phyloP scores from a whole-genome alignment of 2,888 invertebrate species.

The Ophraella communa region DNA sequence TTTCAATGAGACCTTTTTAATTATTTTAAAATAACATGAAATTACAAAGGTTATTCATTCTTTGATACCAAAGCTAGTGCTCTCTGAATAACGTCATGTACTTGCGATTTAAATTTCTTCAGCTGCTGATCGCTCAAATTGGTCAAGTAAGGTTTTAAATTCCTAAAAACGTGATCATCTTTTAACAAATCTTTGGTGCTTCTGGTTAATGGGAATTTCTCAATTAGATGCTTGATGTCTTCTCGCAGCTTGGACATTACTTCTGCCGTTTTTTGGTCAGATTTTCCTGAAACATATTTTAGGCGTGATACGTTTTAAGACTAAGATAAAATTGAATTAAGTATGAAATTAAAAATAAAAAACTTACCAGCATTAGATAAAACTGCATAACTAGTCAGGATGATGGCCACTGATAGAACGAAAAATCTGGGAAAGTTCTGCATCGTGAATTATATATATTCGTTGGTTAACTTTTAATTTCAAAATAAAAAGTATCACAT shows the following conservation, averaged over 20 bases:
- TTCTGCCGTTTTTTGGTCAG: background rate
- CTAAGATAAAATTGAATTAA: too few species aligned
- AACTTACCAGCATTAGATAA: too few species aligned
- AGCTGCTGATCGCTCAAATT: background rate
- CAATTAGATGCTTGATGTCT: background rate
- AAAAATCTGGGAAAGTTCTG: background rate
- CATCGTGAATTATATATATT: too few species aligned
- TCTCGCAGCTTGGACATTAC: background rate
- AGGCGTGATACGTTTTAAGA: too few species aligned
- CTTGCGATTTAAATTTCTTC: background rate
- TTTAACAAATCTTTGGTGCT: background rate
- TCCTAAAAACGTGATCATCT: background rate
- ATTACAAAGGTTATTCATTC: background rate
- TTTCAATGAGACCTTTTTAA: too few species aligned
- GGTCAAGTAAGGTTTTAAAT: conserved; percentile 1
- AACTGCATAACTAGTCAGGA: background rate
- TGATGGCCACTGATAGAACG: background rate
- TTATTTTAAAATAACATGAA: background rate
- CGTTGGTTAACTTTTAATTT: too few species aligned
- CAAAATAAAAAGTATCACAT: background rate
- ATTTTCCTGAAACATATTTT: background rate
- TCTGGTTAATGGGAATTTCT: background rate
- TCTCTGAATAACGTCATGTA: background rate
- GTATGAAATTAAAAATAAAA: too few species aligned
- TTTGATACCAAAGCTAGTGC: background rate